These are phyloP conservation scores for Blastobasis adustella DNA, from an alignment of 2,888 invertebrate species.

Conservation along the genomic window DNA sequence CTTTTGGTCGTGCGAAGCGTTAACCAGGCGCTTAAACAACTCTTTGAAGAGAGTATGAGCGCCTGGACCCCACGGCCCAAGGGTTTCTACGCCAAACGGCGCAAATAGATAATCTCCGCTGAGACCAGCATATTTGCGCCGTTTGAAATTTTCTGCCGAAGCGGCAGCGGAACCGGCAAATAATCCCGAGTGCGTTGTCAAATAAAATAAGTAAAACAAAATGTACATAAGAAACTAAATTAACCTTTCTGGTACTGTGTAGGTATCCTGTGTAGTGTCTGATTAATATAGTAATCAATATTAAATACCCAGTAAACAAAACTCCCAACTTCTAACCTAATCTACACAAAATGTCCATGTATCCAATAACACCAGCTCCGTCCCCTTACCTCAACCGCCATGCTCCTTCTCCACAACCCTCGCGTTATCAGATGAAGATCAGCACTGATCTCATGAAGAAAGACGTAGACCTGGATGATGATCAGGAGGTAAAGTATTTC, in stretches of 20 bases:
- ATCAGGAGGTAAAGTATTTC: slow-evolving; percentile 30
- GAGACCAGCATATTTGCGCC: too few species aligned
- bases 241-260: background rate
- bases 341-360: slow-evolving; percentile 10
- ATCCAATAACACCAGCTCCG: slow-evolving; percentile 11
- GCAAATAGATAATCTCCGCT: too few species aligned
- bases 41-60: too few species aligned
- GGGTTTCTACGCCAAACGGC: too few species aligned
- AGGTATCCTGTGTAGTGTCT: background rate
- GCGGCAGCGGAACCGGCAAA: too few species aligned
- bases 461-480: slow-evolving; percentile 40
- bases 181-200: too few species aligned
- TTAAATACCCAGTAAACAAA: background rate
- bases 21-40: too few species aligned
- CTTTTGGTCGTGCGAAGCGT: too few species aligned
- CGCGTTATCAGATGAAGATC: slow-evolving; percentile 26
- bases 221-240: background rate
- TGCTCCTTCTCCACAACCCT: slow-evolving; percentile 11
- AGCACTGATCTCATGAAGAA: slow-evolving; percentile 47
- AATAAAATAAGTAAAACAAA: too few species aligned
- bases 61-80: too few species aligned
- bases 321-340: background rate
- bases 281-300: background rate
- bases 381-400: slow-evolving; percentile 11
- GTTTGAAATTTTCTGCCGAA: too few species aligned